Evolutionary conservation across 2,113 vertebrate genomes (phyloP).

Genomic region (Eleginops maclovinus): DNA sequence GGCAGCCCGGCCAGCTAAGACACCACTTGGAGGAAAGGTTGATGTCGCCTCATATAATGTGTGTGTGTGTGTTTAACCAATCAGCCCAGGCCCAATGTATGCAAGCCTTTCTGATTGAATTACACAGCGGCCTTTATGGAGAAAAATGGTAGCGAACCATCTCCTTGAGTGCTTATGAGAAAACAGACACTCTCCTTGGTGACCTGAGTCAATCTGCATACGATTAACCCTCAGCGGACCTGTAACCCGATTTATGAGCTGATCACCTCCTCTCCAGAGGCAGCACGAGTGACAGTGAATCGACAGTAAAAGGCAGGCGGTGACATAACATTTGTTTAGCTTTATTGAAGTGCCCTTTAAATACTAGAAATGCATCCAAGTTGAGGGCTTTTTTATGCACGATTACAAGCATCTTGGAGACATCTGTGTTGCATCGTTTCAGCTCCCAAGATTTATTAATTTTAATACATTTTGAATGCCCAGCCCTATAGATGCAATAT

Average conservation of each 20-base stretch:
- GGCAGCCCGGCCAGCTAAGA: constrained; percentile 59
- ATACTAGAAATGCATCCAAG: constrained; percentile 7
- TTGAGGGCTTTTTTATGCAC: background rate
- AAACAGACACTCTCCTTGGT: constrained; percentile 57
- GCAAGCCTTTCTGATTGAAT: constrained; percentile 62
- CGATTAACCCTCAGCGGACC: constrained; percentile 72
- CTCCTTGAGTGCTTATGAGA: constrained; percentile 56
- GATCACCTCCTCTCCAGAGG: constrained; percentile 48
- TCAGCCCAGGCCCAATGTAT: constrained; percentile 50
- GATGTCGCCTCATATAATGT: constrained; percentile 43
- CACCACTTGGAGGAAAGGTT: constrained; percentile 62
- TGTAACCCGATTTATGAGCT: constrained; percentile 71
- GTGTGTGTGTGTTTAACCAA: constrained; percentile 27
- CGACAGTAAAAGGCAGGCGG: constrained; percentile 38
- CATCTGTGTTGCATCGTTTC: constrained; percentile 15
- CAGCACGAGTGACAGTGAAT: constrained; percentile 7
- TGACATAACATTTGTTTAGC: constrained; percentile 50
- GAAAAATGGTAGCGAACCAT: constrained; percentile 57
- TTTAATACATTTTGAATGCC: constrained; percentile 2
- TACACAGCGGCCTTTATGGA: constrained; percentile 61
- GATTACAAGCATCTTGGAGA: constrained; percentile 34
- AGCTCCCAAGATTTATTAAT: constrained; percentile 16
- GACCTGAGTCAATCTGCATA: constrained; percentile 76
- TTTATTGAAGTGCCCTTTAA: constrained; percentile 58
- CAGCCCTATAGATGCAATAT: background rate